A percentile compares a stretch with the other conserved stretches of the same genome.
These are phyloP conservation scores for Acridotheres tristis DNA, from an alignment of 2,797 vertebrate genomes.

Conservation along the genomic window DNA sequence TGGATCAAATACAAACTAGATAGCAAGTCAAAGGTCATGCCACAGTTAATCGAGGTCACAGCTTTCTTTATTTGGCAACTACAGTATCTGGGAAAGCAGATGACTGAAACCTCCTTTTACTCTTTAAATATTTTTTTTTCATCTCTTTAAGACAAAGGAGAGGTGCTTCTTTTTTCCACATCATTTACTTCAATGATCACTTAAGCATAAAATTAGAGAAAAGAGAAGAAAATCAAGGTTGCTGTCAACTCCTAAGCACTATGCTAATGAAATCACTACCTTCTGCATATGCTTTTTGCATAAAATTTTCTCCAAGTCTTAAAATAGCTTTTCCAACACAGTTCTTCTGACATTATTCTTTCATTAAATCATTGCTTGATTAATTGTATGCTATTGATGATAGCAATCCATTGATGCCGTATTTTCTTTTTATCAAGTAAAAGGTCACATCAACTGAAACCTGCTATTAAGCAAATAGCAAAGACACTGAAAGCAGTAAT, in stretches of 20 bases:
- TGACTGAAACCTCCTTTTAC: not conserved
- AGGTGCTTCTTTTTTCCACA: slow-evolving; percentile 37
- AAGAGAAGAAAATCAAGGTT: slow-evolving; percentile 50
- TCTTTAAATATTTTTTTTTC: slow-evolving; percentile 23
- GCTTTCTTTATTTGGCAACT: not conserved
- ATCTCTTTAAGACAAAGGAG: slow-evolving; percentile 43
- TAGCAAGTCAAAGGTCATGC: not conserved
- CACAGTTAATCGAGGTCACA: not conserved
- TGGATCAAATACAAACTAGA: not conserved
- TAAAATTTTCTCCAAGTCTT: slow-evolving; percentile 59
- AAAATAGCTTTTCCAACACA: slow-evolving; percentile 64
- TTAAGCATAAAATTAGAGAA: slow-evolving; percentile 72
- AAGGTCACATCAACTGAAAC: slow-evolving; percentile 65
- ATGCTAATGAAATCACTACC: slow-evolving; percentile 64
- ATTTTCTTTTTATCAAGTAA: slow-evolving; percentile 69
- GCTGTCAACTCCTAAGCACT: slow-evolving; percentile 47
- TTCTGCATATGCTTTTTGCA: slow-evolving; percentile 46
- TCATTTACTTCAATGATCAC: slow-evolving; percentile 60
- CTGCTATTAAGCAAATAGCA: slow-evolving; percentile 68
- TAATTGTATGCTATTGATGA: slow-evolving; percentile 70
- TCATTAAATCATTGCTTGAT: slow-evolving; percentile 65
- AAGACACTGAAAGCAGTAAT: slow-evolving; percentile 62
- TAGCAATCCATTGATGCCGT: slow-evolving; percentile 56
- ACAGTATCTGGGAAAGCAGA: not conserved
- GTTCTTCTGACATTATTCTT: slow-evolving; percentile 67